Evolutionary conservation across 2,113 vertebrate genomes (phyloP).

Genomic region (Galbula dea): DNA sequence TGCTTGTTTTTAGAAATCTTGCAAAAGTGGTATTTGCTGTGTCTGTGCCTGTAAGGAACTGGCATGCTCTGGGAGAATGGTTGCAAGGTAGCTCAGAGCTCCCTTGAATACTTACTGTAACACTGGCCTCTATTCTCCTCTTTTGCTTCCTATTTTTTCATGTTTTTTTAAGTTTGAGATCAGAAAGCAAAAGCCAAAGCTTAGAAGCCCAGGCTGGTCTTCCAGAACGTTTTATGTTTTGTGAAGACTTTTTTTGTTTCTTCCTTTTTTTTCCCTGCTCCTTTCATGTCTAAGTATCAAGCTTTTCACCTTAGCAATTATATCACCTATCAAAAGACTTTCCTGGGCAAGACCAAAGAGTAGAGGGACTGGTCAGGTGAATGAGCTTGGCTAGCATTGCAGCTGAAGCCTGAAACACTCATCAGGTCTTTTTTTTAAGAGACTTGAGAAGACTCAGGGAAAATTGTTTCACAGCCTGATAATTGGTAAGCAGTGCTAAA

Average conservation of each 20-base stretch:
- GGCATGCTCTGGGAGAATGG: not conserved
- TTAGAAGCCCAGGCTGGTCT: not conserved
- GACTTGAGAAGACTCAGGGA: not conserved
- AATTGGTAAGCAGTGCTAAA: not conserved
- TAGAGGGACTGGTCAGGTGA: not conserved
- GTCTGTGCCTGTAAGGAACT: not conserved
- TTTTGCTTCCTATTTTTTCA: too few species aligned
- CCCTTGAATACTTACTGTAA: not conserved
- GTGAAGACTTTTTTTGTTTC: not conserved
- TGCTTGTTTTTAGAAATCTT: not conserved
- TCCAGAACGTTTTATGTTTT: not conserved
- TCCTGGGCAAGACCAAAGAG: not conserved
- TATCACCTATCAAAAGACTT: not conserved
- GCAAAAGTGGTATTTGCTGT: not conserved
- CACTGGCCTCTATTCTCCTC: not conserved
- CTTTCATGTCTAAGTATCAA: not conserved
- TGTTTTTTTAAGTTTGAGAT: not conserved
- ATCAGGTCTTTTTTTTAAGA: not conserved
- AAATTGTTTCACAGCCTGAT: not conserved
- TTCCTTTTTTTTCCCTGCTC: not conserved
- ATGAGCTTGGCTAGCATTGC: not conserved
- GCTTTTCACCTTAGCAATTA: not conserved
- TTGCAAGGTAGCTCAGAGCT: not conserved
- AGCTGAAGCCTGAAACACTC: not conserved
- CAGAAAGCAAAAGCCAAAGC: not conserved